phyloP scores from a whole-genome alignment of 2,797 vertebrate species.

The Peromyscus nudipes region DNA sequence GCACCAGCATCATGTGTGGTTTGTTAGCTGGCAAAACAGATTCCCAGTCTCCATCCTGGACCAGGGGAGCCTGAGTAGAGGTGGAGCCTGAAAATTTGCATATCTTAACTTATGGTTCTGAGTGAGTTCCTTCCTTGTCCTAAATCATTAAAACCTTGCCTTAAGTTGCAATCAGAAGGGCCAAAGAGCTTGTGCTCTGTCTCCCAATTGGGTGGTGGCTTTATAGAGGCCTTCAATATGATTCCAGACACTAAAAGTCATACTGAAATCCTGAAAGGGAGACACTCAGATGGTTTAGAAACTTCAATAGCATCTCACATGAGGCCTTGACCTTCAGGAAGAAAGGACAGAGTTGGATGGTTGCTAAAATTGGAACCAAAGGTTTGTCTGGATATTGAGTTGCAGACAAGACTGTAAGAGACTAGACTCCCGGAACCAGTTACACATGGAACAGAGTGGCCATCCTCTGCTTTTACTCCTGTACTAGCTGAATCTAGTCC shows the following conservation, averaged over 20 bases:
- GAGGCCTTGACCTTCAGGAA: background rate
- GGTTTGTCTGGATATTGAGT: background rate
- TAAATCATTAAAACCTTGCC: background rate
- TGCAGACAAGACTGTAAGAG: background rate
- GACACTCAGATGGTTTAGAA: background rate
- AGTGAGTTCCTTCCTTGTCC: background rate
- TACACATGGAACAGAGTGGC: background rate
- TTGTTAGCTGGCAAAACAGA: background rate
- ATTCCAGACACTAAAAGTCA: background rate
- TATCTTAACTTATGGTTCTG: background rate
- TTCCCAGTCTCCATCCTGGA: background rate
- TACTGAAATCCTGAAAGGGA: background rate
- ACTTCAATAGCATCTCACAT: no score
- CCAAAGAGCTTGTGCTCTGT: background rate
- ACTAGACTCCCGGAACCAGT: background rate
- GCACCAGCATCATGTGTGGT: background rate
- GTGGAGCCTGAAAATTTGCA: background rate
- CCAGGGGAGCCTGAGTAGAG: background rate
- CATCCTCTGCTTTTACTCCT: background rate
- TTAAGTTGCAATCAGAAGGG: background rate
- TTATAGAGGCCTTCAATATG: background rate
- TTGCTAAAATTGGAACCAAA: background rate
- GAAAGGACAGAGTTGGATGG: background rate
- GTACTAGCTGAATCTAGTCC: background rate
- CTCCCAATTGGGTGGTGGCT: background rate